Evolutionary conservation across 2,888 invertebrate genomes (phyloP).

Genomic region (Gasteruption jaculator): DNA sequence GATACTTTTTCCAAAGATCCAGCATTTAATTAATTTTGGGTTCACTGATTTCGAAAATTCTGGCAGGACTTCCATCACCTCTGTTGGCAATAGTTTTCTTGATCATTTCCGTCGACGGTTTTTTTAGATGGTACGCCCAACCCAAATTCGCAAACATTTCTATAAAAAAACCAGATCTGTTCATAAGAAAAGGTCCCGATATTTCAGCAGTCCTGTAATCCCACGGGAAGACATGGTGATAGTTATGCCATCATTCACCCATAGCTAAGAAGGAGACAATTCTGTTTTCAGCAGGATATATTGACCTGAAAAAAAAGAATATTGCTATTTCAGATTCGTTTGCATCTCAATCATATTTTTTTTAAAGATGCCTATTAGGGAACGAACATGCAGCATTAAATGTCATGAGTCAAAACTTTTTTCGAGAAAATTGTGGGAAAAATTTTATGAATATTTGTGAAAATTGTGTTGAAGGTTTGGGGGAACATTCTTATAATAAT

Average conservation of each 20-base stretch:
- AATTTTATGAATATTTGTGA: too few species aligned
- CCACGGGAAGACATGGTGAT: conserved; percentile 56
- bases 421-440: too few species aligned
- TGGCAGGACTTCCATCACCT: too few species aligned
- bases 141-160: conserved; percentile 66
- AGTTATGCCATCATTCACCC: conserved; percentile 57
- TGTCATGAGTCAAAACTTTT: too few species aligned
- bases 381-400: too few species aligned
- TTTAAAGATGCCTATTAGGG: too few species aligned
- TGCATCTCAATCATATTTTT: not conserved
- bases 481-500: too few species aligned
- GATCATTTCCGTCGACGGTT: conserved; percentile 58
- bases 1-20: not conserved
- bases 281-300: conserved; percentile 29
- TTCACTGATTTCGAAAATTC: too few species aligned
- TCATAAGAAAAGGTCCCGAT: conserved; percentile 47
- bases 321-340: not conserved
- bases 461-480: too few species aligned
- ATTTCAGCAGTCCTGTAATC: conserved; percentile 50
- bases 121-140: conserved; percentile 73
- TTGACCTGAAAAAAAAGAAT: conserved; percentile 18
- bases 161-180: conserved; percentile 47
- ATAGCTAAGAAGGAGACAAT: conserved; percentile 38
- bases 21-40: too few species aligned
- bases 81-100: conserved; percentile 54